A percentile compares a stretch with the other conserved stretches of the same genome.
Evolutionary conservation across 1,140 invertebrate species (phyloP).

Genomic region (Aphaenogaster floridana): DNA sequence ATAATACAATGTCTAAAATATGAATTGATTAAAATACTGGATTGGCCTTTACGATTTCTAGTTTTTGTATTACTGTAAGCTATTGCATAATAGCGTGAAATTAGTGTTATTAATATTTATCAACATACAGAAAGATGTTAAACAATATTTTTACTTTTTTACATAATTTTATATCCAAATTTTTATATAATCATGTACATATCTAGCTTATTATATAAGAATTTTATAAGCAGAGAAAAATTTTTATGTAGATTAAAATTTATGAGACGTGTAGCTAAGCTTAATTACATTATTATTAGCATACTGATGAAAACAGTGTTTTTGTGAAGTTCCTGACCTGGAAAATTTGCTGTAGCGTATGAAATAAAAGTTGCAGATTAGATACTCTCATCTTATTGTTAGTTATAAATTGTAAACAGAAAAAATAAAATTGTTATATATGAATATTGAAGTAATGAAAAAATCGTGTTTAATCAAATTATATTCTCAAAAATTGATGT

Average conservation of each 20-base stretch:
- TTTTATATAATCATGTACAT: neutral
- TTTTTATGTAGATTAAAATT: conserved; percentile 6
- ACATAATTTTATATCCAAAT: neutral
- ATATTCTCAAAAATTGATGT: neutral
- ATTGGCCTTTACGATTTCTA: neutral
- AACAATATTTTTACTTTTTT: neutral
- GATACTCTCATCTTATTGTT: neutral
- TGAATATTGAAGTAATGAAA: neutral
- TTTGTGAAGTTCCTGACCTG: conserved; percentile 24
- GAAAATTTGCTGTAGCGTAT: neutral
- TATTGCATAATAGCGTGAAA: neutral
- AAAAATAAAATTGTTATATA: neutral
- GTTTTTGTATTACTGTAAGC: neutral
- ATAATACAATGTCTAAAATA: neutral
- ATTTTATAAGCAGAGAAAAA: neutral
- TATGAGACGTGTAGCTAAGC: neutral
- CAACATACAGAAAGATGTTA: neutral
- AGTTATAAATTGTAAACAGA: neutral
- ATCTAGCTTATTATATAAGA: neutral
- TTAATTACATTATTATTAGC: conserved; percentile 18
- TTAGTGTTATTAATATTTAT: neutral
- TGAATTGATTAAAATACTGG: neutral
- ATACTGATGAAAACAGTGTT: neutral
- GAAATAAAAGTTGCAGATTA: neutral
- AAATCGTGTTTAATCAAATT: neutral